These are phyloP conservation scores for Vulpes ferrilata DNA, from an alignment of 2,113 vertebrate genomes.

Conservation along the genomic window DNA sequence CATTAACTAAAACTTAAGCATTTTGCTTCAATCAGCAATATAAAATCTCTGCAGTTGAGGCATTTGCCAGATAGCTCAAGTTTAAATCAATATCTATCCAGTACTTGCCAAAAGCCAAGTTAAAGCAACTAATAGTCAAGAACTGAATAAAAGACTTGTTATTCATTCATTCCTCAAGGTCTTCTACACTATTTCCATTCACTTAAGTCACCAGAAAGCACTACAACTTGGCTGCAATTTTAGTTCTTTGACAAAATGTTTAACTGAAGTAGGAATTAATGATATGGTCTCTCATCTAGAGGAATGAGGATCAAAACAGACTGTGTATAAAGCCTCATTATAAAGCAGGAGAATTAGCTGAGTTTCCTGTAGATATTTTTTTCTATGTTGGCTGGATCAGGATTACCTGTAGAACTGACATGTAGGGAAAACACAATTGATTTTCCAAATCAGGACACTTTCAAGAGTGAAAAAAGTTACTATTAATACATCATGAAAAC, in stretches of 20 bases:
- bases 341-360: neutral
- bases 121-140: constrained; percentile 40
- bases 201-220: neutral
- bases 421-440: neutral
- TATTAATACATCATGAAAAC: neutral
- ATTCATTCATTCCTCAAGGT: constrained; percentile 36
- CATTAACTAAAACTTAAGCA: constrained; percentile 45
- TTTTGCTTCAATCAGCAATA: constrained; percentile 55
- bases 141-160: constrained; percentile 16
- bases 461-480: neutral
- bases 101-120: constrained; percentile 23
- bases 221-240: neutral
- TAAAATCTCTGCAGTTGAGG: constrained; percentile 28
- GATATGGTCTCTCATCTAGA: neutral
- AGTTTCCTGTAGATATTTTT: neutral
- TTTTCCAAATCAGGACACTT: constrained; percentile 11
- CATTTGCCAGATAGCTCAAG: constrained; percentile 35
- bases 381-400: neutral
- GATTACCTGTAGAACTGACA: neutral
- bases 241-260: neutral
- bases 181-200: neutral
- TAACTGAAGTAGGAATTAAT: constrained; percentile 3
- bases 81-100: constrained; percentile 56
- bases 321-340: neutral
- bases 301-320: neutral